These are phyloP conservation scores for Cardiocondyla obscurior DNA, from an alignment of 1,140 invertebrate species.

Conservation along the genomic window DNA sequence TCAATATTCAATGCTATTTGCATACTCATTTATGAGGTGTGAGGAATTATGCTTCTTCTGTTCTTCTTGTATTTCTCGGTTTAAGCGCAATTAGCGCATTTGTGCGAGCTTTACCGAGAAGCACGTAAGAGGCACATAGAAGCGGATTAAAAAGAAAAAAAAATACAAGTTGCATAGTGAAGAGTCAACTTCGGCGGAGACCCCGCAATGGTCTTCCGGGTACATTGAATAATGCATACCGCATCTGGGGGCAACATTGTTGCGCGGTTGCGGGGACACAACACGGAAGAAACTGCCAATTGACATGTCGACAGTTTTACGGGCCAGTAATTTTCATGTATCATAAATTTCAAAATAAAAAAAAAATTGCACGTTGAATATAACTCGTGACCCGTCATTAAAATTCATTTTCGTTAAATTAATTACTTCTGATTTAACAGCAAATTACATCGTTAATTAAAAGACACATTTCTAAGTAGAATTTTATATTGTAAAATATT, in stretches of 20 bases:
- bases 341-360: slow-evolving; percentile 58
- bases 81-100: slow-evolving; percentile 51
- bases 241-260: slow-evolving; percentile 65
- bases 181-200: slow-evolving; percentile 33
- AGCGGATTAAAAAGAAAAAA: slow-evolving; percentile 34
- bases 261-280: slow-evolving; percentile 55
- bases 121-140: not conserved
- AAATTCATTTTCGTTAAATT: slow-evolving; percentile 2
- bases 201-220: slow-evolving; percentile 60
- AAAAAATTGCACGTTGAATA: slow-evolving; percentile 43
- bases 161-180: slow-evolving; percentile 5
- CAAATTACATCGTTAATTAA: not conserved
- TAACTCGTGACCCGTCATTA: not conserved
- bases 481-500: not conserved
- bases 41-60: not conserved
- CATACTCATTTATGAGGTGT: not conserved
- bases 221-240: slow-evolving; percentile 74
- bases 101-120: slow-evolving; percentile 36
- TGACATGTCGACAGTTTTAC: slow-evolving; percentile 68
- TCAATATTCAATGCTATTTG: slow-evolving; percentile 6
- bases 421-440: not conserved
- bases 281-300: slow-evolving; percentile 67
- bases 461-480: not conserved
- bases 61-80: not conserved
- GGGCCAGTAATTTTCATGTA: slow-evolving; percentile 45